Conservation (phyloP, 1,140 invertebrate species). For the Ganaspis sp. region DNA sequence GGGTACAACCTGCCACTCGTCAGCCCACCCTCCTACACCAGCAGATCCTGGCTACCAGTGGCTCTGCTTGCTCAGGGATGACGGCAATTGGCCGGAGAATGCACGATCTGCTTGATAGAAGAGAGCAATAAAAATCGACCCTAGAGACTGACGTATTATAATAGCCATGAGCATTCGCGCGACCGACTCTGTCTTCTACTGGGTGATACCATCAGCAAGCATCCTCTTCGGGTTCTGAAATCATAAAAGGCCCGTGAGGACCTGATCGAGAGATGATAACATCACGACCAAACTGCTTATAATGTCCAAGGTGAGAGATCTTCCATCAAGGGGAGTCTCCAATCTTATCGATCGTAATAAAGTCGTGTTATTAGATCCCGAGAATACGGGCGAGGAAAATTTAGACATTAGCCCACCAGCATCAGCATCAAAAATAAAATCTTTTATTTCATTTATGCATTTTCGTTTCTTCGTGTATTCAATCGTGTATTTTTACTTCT, state of each 20-base stretch:
- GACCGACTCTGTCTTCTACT: not conserved
- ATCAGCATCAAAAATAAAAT: no score
- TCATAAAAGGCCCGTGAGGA: not conserved
- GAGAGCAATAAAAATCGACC: slow-evolving; percentile 35
- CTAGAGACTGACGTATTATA: slow-evolving; percentile 60
- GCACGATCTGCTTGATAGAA: slow-evolving; percentile 47
- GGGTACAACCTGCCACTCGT: slow-evolving; percentile 73
- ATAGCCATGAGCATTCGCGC: slow-evolving; percentile 58
- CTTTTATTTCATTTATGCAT: no score
- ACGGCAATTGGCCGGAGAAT: slow-evolving; percentile 45
- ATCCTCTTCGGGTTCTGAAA: not conserved
- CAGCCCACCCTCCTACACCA: slow-evolving; percentile 66
- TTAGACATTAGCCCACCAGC: no score
- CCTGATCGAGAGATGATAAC: not conserved
- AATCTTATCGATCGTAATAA: not conserved
- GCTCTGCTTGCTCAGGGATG: slow-evolving; percentile 41
- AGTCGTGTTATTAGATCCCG: not conserved
- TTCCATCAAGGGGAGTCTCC: not conserved
- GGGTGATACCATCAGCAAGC: not conserved
- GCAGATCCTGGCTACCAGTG: slow-evolving; percentile 42
- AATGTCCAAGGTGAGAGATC: not conserved
- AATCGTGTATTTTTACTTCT: no score
- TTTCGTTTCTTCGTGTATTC: no score
- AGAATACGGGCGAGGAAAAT: no score
- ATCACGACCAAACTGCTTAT: not conserved